Base-by-base conservation (phyloP, 2,113 vertebrate species). In the Polyodon spathula region DNA sequence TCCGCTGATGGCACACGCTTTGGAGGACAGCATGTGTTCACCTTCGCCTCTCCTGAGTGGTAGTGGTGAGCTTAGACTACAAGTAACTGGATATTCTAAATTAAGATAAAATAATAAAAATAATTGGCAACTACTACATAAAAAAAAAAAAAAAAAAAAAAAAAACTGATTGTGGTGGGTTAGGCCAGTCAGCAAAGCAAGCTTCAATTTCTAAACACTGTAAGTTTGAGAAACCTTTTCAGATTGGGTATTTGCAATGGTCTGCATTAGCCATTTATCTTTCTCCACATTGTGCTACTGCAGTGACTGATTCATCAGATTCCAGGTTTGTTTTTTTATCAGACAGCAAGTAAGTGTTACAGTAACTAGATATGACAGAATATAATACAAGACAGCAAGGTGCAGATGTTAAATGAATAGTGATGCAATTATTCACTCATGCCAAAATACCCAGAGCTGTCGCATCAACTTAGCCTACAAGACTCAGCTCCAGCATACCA, bases 191-290 rank as follows among this genome's bases (percentile, higher is more conserved):
- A 27, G 27, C 27, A 27, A 27, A 27, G 27, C 27, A 27, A 27
- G 27, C 27, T 2, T 27, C 3, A 27, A 27, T 27, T 27, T 27
- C 27, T n/a, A n/a, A n/a, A n/a, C n/a, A 27, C 27, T 3, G 27
- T 27, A 3, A 27, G 27, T 27, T 27, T 27, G 27, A 27, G 27
- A 27, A 27, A 27, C 27, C 27, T 1, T 3, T 27, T 2, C 27
- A 27, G 27, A 27, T 27, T 27, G 27, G 27, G 27, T 27, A 75
- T 51, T 58, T 61, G 42, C 56, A 44, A 38, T 38, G n/a, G 27
- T 40, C 68, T 43, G 10, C 37, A n/a, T 58, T 64, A n/a, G 42
- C 61, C 60, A 48, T 27, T 27, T 44, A 1, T 54, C 54, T 62
- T 27, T 37, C 39, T 46, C 40, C 60, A 16, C 39, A 54, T 37